These are phyloP conservation scores for Philereme vetulata DNA, from an alignment of 2,888 invertebrate species.

Conservation along the genomic window DNA sequence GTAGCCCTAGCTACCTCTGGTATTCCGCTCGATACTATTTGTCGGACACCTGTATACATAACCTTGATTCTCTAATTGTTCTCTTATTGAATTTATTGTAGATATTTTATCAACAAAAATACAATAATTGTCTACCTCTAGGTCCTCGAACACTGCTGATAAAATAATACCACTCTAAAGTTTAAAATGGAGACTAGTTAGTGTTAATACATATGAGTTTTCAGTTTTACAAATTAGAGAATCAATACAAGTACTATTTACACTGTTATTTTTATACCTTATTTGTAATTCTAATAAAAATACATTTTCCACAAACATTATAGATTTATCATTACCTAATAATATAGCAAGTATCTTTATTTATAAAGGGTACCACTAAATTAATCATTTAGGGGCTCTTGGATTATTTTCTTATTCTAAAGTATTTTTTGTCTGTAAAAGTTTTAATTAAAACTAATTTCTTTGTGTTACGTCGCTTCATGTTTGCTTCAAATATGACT, in stretches of 20 bases:
- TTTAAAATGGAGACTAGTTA: no score
- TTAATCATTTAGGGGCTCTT: neutral
- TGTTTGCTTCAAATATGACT: conserved; percentile 52
- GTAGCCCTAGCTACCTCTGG: no score
- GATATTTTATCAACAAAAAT: no score
- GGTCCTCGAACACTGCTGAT: no score
- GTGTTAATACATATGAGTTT: no score
- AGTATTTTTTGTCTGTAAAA: conserved; percentile 2
- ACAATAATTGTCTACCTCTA: no score
- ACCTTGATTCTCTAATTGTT: no score
- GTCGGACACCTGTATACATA: no score
- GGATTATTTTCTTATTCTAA: conserved; percentile 1
- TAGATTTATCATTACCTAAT: neutral
- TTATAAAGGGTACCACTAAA: neutral
- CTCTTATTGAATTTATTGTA: no score
- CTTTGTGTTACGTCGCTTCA: conserved; percentile 44
- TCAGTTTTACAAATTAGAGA: no score
- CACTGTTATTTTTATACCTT: neutral
- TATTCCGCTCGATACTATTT: no score
- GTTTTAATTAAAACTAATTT: conserved; percentile 11
- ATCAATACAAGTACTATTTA: neutral
- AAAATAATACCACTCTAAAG: no score
- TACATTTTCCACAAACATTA: neutral
- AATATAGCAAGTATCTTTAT: neutral
- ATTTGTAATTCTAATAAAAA: neutral